Evolutionary conservation across 2,113 vertebrate species (phyloP).

Genomic region (Hippocampus barbouri): DNA sequence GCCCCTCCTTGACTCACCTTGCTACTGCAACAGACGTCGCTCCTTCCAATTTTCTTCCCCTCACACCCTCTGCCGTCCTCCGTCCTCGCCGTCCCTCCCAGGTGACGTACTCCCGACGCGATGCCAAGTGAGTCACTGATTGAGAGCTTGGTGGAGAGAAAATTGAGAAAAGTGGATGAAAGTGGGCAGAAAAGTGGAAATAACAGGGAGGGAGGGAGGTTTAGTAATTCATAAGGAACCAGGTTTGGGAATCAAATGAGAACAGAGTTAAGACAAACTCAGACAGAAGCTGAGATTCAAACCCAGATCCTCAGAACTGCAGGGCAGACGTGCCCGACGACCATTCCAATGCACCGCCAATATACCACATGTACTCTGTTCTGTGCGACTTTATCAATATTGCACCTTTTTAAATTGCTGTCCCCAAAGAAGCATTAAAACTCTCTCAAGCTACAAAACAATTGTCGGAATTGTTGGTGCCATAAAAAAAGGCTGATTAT

Average conservation of each 20-base stretch:
- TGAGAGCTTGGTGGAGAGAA: not conserved
- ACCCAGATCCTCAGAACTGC: too few relatives aligned
- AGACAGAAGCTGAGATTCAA: not conserved
- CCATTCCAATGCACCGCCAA: too few relatives aligned
- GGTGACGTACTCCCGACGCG: slow-evolving; percentile 48
- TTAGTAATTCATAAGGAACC: not conserved
- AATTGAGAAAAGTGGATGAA: not conserved
- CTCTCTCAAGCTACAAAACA: slow-evolving; percentile 15
- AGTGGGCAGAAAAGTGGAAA: not conserved
- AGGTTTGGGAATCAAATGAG: not conserved
- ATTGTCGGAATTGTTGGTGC: not conserved
- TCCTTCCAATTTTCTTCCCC: slow-evolving; percentile 27
- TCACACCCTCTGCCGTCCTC: slow-evolving; percentile 16
- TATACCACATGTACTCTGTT: not conserved
- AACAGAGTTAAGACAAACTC: not conserved
- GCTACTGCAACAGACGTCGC: slow-evolving; percentile 45
- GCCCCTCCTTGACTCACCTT: slow-evolving; percentile 76
- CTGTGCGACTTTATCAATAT: not conserved
- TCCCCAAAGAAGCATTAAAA: not conserved
- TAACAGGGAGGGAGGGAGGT: not conserved
- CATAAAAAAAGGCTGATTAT: slow-evolving; percentile 6
- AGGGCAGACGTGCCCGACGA: too few relatives aligned
- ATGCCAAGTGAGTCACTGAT: slow-evolving; percentile 3
- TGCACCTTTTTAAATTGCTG: not conserved
- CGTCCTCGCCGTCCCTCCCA: slow-evolving; percentile 38